Evolutionary conservation across 2,797 vertebrate species (phyloP).

Genomic region (Poeciliopsis turneri): DNA sequence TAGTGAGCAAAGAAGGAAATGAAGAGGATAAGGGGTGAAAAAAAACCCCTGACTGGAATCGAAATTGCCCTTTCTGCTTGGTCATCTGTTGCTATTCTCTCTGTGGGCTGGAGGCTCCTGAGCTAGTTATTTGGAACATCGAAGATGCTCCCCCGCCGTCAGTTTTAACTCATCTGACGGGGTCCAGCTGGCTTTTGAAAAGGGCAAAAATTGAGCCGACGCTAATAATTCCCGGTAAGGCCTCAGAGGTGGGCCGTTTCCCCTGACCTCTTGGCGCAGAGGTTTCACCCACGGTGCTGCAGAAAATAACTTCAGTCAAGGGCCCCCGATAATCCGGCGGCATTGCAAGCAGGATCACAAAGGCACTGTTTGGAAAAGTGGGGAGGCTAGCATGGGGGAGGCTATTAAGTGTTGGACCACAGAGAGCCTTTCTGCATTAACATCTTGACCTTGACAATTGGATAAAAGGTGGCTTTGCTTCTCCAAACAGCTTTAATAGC

Average conservation of each 20-base stretch:
- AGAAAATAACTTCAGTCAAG: conserved; percentile 53
- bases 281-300: conserved; percentile 39
- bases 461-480: conserved; percentile 35
- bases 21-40: conserved; percentile 22
- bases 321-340: conserved; percentile 46
- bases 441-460: conserved; percentile 45
- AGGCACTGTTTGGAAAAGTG: conserved; percentile 28
- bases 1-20: conserved; percentile 18
- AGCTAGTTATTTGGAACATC: conserved; percentile 60
- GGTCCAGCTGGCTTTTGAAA: conserved; percentile 63
- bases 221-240: conserved; percentile 59
- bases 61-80: conserved; percentile 55
- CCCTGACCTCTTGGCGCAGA: conserved; percentile 42
- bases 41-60: conserved; percentile 63
- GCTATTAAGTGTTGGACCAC: conserved; percentile 31
- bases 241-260: conserved; percentile 64
- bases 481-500: conserved; percentile 33
- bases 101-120: conserved; percentile 28
- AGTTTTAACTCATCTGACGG: conserved; percentile 64
- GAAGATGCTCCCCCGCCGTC: conserved; percentile 42
- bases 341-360: conserved; percentile 39
- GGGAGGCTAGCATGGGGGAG: neutral
- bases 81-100: conserved; percentile 40
- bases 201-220: conserved; percentile 56
- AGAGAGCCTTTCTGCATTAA: conserved; percentile 33